phyloP scores from a whole-genome alignment of 1,140 invertebrate species.

The Drosophila tani region DNA sequence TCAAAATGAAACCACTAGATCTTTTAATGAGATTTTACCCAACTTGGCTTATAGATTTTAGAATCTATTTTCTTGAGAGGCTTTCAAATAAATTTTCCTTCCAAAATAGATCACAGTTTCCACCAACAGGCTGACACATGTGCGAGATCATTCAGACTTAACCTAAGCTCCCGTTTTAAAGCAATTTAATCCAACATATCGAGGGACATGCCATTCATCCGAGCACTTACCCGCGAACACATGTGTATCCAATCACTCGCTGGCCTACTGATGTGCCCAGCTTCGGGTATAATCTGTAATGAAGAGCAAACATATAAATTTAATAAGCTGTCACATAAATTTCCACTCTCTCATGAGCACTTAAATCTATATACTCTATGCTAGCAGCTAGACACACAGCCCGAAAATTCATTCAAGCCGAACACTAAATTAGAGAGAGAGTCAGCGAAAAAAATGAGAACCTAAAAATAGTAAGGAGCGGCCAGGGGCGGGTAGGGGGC shows the following conservation, averaged over 20 bases:
- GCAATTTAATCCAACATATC: conserved; percentile 27
- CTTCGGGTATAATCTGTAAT: conserved; percentile 72
- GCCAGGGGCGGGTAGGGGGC: neutral
- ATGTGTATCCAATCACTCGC: conserved; percentile 66
- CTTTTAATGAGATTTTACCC: neutral
- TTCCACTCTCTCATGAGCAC: conserved; percentile 58
- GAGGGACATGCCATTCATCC: conserved; percentile 7
- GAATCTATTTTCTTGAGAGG: too few relatives aligned
- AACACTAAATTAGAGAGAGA: conserved; percentile 66
- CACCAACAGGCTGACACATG: conserved; percentile 21
- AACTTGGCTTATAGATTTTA: neutral
- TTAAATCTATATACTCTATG: conserved; percentile 49
- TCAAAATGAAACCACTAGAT: neutral
- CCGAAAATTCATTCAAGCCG: conserved; percentile 27
- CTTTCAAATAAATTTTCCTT: neutral
- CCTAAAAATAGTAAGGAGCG: conserved; percentile 64
- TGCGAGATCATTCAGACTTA: conserved; percentile 23
- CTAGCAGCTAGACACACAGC: conserved; percentile 11
- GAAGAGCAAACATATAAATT: conserved; percentile 77
- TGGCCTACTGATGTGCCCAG: conserved; percentile 31
- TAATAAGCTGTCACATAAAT: conserved; percentile 81
- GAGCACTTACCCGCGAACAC: conserved; percentile 63
- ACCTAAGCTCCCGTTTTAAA: conserved; percentile 38
- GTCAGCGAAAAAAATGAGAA: conserved; percentile 24
- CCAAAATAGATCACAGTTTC: conserved; percentile 13